A percentile compares a stretch with the other conserved stretches of the same genome.
These are phyloP conservation scores for Mesaphorura yosii DNA, from an alignment of 1,140 invertebrate genomes.

Conservation along the genomic window DNA sequence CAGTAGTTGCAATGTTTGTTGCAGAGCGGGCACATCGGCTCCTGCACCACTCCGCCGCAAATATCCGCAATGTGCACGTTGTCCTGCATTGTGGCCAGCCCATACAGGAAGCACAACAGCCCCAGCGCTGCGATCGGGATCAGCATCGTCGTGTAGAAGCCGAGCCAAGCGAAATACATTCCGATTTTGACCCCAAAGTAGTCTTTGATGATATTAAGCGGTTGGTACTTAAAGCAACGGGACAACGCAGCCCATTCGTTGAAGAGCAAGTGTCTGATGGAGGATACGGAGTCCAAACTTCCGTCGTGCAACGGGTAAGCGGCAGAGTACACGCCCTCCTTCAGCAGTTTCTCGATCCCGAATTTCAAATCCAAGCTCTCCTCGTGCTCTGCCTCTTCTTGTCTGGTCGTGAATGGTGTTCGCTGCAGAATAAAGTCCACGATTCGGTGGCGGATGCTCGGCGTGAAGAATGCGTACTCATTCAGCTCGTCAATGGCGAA, in stretches of 20 bases:
- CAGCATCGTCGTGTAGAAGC: constrained; percentile 50
- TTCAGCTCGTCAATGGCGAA: constrained; percentile 66
- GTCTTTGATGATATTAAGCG: constrained; percentile 42
- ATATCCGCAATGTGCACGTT: constrained; percentile 66
- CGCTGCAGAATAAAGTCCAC: constrained; percentile 84
- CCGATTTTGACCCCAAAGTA: constrained; percentile 53
- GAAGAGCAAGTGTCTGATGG: constrained; percentile 55
- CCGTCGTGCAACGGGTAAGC: constrained; percentile 87
- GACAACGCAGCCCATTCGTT: constrained; percentile 43
- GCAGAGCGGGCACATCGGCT: constrained; percentile 75
- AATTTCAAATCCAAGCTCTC: constrained; percentile 56
- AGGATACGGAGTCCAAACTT: constrained; percentile 50
- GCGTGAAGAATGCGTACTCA: constrained; percentile 56
- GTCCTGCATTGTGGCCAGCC: constrained; percentile 52
- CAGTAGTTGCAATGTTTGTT: constrained; percentile 64
- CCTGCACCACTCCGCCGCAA: constrained; percentile 51
- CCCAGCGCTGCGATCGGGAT: constrained; percentile 46
- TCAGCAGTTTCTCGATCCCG: constrained; percentile 62
- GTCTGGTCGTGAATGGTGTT: constrained; percentile 67
- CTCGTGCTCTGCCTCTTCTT: constrained; percentile 37
- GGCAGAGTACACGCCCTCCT: constrained; percentile 56
- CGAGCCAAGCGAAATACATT: constrained; percentile 52
- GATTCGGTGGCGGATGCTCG: constrained; percentile 63
- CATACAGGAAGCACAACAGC: constrained; percentile 45
- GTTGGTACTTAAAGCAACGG: constrained; percentile 43